phyloP scores from a whole-genome alignment of 2,888 invertebrate species.

The Silvanus unidentatus region DNA sequence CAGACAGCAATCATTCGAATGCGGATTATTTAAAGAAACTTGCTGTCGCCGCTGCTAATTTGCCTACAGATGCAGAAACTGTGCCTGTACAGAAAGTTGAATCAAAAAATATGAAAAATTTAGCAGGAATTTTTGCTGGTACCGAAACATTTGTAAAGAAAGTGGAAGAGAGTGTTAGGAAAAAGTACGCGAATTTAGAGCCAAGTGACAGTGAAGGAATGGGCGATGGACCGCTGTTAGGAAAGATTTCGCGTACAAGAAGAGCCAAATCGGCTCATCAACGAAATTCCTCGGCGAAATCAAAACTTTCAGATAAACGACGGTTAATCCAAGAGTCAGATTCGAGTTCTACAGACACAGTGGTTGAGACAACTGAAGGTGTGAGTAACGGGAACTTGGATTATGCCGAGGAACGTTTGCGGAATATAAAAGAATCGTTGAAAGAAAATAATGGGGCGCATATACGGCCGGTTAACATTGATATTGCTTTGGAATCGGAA shows the following conservation, averaged over 20 bases:
- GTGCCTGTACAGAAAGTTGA: slow-evolving; percentile 18
- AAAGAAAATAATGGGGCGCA: slow-evolving; percentile 25
- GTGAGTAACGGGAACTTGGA: slow-evolving; percentile 24
- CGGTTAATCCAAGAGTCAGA: slow-evolving; percentile 36
- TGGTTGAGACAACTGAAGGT: slow-evolving; percentile 3
- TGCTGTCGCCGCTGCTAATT: slow-evolving; percentile 58
- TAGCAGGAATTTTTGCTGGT: slow-evolving; percentile 44
- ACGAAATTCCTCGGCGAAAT: slow-evolving; percentile 36
- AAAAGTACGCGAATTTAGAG: slow-evolving; percentile 46
- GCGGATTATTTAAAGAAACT: slow-evolving; percentile 49
- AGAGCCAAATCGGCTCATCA: slow-evolving; percentile 60
- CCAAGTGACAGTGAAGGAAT: slow-evolving; percentile 63
- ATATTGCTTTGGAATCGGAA: slow-evolving; percentile 34
- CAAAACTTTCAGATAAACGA: slow-evolving; percentile 36
- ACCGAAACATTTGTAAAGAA: slow-evolving; percentile 42
- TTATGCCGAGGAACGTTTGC: slow-evolving; percentile 38
- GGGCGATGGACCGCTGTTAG: slow-evolving; percentile 49
- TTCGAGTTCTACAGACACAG: slow-evolving; percentile 41
- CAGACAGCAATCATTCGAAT: slow-evolving; percentile 41
- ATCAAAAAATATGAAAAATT: slow-evolving; percentile 34
- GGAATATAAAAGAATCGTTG: slow-evolving; percentile 34
- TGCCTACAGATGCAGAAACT: slow-evolving; percentile 47
- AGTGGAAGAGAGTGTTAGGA: slow-evolving; percentile 40
- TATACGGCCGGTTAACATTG: slow-evolving; percentile 38
- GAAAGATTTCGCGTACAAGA: slow-evolving; percentile 59